Evolutionary conservation across 2,113 vertebrate genomes (phyloP), one percentile per base, ranked within the genome.

Genomic region (Pterocles gutturalis): DNA sequence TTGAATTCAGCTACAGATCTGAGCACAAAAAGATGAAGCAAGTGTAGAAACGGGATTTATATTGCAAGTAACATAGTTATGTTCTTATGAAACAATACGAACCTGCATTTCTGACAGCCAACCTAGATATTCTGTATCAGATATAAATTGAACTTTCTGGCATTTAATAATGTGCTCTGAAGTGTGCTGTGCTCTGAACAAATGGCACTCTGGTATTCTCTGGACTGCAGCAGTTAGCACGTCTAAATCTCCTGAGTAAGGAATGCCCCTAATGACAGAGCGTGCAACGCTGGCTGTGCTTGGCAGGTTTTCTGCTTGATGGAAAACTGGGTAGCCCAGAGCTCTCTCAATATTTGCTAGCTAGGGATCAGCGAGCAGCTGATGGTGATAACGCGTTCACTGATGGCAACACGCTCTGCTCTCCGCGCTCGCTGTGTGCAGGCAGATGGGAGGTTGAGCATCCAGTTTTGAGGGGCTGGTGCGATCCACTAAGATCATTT

Each of bases 341-440:
- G 38, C 26, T 69, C 33, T 72, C 57, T 76, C 24, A 75, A 31
- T 82, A 57, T 49, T 84, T 90, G 55, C 66, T 43, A 82, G 43
- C 43, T 64, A 5, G 78, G 49, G 29, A 62, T 90, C 79, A 83
- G 54, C 0, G 0, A 61, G 67, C 45, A 79, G 71, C 38, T 48
- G 7, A 1, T 0, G 0, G 58, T 36, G 58, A 10, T 70, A 38
- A 51, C 13, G 2, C 7, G 5, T 38, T 67, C 55, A 8, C 38
- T 54, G 57, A 31, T 36, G 28, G 58, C 38, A 88, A 65, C 0
- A 2, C 19, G 2, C 38, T 31, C 25, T 51, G 2, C 38, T 9
- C 1, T 14, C 3, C 0, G 1, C 14, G 17, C 57, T 77, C 0
- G 0, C 48, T 36, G 58, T 14, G 17, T 60, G 58, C 75, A n/a